A percentile compares a stretch with the other conserved stretches of the same genome.
phyloP scores from a whole-genome alignment of 2,888 invertebrate genomes.

The Drosophila yooni region DNA sequence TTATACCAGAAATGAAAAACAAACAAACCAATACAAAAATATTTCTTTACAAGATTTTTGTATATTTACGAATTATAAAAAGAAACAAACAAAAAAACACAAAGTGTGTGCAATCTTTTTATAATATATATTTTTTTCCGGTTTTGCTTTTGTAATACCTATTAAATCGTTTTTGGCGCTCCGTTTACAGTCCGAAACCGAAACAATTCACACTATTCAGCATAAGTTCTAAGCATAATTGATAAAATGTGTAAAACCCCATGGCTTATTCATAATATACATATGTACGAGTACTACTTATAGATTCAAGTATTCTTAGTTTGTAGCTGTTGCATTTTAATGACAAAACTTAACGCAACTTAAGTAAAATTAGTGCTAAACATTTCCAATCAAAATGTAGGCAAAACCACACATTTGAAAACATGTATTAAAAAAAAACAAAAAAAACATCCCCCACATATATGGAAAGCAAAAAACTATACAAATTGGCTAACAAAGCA shows the following conservation, averaged over 20 bases:
- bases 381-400: constrained; percentile 37
- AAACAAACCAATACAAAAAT: constrained; percentile 31
- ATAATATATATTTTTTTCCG: constrained; percentile 30
- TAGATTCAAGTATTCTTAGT: constrained; percentile 72
- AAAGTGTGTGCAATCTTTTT: constrained; percentile 57
- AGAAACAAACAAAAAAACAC: not conserved
- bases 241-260: constrained; percentile 19
- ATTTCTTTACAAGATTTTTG: constrained; percentile 72
- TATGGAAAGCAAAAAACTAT: constrained; percentile 8
- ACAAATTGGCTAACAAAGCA: constrained; percentile 45
- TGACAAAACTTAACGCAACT: constrained; percentile 33
- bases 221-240: constrained; percentile 46
- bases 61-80: constrained; percentile 48
- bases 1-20: constrained; percentile 53
- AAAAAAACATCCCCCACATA: not conserved
- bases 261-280: constrained; percentile 48
- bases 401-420: constrained; percentile 6
- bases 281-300: constrained; percentile 35
- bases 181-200: constrained; percentile 53
- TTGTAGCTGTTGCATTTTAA: constrained; percentile 77
- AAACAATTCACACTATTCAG: constrained; percentile 36
- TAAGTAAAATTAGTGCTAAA: constrained; percentile 31
- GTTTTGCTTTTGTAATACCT: constrained; percentile 48
- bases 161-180: constrained; percentile 57
- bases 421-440: not conserved